Base-by-base conservation (phyloP, 1,140 invertebrate genomes). In the Brachionus koreanus region DNA sequence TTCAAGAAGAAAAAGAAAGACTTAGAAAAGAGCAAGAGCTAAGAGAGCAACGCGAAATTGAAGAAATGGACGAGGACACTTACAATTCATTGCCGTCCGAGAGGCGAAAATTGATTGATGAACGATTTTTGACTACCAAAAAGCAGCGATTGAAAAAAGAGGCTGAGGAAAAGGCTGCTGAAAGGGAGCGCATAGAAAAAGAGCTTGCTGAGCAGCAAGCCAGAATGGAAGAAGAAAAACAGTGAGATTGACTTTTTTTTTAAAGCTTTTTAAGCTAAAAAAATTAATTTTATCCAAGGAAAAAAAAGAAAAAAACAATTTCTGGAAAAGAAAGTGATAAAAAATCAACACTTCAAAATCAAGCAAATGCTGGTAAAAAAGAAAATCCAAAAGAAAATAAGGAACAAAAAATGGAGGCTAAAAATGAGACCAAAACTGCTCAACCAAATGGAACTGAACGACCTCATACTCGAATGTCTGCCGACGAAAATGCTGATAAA, bases 141-240 rank as follows among this genome's bases (percentile, higher is more conserved):
- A 83, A 77, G 33, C 46, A 77, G 29, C n/a, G 85, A 83, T 67
- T 83, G 29, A 85, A 87, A 77, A 84, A 82, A 83, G 86, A 86
- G 79, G 84, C 83, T 19, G 83, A 83, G 57, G 86, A 87, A 83
- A 86, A 85, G 82, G 86, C 87, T 65, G 82, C 83, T 72, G 82
- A 84, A 35, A 83, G 85, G 9, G 76, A 61, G 57, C 76, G 76
- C 35, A 61, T 79, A 13, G 76, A 79, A 43, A 79, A 61, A 43
- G 79, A 82, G 43, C 25, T 67, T 5, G 61, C 42, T 19, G 79
- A 82, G 13, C 79, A 82, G 37, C 79, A 82, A 46, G 63, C 79
- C 7, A 67, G 49, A 83, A 84, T 84, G 35, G 87, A 88, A 76
- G 87, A 88, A 83, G 87, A 88, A 85, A 86, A 83, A 69, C 65